Conservation (phyloP, 1,140 invertebrate species). For the Triops longicaudatus region DNA sequence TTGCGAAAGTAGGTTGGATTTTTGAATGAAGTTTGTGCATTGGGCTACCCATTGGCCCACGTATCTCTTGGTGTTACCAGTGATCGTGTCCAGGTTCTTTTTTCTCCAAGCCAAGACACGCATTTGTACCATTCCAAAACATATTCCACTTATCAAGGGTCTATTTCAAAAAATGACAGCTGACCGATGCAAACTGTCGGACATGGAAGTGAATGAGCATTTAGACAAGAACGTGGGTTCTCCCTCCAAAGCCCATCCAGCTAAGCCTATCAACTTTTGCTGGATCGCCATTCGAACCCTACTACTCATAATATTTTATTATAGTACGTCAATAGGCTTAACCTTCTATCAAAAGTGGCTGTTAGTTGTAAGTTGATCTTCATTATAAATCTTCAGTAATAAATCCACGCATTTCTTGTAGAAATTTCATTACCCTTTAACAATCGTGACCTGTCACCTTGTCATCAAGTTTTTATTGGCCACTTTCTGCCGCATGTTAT, state of each 20-base stretch:
- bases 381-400: neutral
- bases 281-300: slow-evolving; percentile 39
- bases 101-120: neutral
- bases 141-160: neutral
- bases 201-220: neutral
- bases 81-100: neutral
- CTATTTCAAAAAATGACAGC: neutral
- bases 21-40: neutral
- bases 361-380: slow-evolving; percentile 56
- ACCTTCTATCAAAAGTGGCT: slow-evolving; percentile 95
- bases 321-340: slow-evolving; percentile 81
- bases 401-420: slow-evolving; percentile 43
- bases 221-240: neutral
- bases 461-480: slow-evolving; percentile 72
- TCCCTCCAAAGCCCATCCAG: neutral
- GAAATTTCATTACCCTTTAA: slow-evolving; percentile 70
- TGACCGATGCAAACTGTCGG: neutral
- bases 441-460: slow-evolving; percentile 73
- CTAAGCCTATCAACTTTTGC: slow-evolving; percentile 13
- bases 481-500: slow-evolving; percentile 51
- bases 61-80: neutral
- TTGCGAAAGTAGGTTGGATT: neutral
- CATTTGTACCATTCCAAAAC: neutral
- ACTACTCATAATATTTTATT: slow-evolving; percentile 66
- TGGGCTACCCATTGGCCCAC: neutral